A percentile compares a stretch with the other conserved stretches of the same genome.
Evolutionary conservation across 2,888 invertebrate genomes (phyloP).

Genomic region (Thymelicus sylvestris): DNA sequence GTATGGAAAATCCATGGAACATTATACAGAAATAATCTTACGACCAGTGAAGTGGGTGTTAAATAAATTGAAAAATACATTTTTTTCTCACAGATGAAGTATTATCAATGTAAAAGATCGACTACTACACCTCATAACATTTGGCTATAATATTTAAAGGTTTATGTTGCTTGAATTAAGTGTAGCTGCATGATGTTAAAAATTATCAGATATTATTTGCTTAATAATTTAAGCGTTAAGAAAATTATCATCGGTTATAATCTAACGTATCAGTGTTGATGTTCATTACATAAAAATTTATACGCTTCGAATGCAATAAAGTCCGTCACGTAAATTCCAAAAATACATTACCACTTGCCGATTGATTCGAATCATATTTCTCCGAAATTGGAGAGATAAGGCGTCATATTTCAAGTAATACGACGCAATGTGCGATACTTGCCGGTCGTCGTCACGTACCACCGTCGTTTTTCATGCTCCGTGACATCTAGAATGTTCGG

Average conservation of each 20-base stretch:
- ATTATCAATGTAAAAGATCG: too few species aligned
- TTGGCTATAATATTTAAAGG: too few species aligned
- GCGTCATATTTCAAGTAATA: slow-evolving; percentile 38
- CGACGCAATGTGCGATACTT: slow-evolving; percentile 33
- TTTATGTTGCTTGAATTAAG: too few species aligned
- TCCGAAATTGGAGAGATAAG: slow-evolving; percentile 32
- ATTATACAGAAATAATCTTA: too few species aligned
- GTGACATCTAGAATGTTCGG: slow-evolving; percentile 51
- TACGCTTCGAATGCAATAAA: slow-evolving; percentile 2
- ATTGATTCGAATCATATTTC: slow-evolving; percentile 38
- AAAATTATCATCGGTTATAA: background rate
- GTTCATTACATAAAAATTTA: background rate
- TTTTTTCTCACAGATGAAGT: too few species aligned
- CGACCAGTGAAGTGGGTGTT: too few species aligned
- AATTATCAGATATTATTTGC: too few species aligned
- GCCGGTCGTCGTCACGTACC: slow-evolving; percentile 53
- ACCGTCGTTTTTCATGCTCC: slow-evolving; percentile 53
- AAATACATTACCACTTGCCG: slow-evolving; percentile 27
- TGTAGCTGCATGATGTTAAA: too few species aligned
- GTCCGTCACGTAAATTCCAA: slow-evolving; percentile 12
- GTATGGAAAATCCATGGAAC: too few species aligned
- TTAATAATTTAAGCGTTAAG: background rate
- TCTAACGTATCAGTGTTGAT: background rate
- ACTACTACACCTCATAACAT: too few species aligned
- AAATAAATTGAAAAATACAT: too few species aligned